Percentiles rank a stretch among this genome's conserved stretches.
Conservation (phyloP, 2,113 vertebrate species). For the Chaenocephalus aceratus region DNA sequence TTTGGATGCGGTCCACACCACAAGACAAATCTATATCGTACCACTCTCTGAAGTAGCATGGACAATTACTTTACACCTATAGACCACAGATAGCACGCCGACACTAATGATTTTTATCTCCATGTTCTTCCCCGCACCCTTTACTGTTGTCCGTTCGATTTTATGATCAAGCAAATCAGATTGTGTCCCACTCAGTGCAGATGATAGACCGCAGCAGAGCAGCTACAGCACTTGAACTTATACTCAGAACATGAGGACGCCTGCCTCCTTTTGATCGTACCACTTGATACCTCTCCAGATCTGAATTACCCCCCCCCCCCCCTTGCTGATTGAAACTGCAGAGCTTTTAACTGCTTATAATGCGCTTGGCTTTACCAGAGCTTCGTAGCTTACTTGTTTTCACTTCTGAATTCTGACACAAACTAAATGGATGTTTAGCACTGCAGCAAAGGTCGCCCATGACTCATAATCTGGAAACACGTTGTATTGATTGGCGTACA, state of each 20-base stretch:
- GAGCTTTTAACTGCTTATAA: conserved; percentile 27
- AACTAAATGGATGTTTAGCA: neutral
- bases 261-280: conserved; percentile 34
- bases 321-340: conserved; percentile 56
- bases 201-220: conserved; percentile 35
- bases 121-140: conserved; percentile 26
- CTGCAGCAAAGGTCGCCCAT: conserved; percentile 3
- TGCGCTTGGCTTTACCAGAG: neutral
- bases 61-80: conserved; percentile 5
- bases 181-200: conserved; percentile 53
- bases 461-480: conserved; percentile 19
- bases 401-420: no score
- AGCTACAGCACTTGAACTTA: conserved; percentile 39
- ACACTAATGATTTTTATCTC: conserved; percentile 54
- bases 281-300: conserved; percentile 61
- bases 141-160: conserved; percentile 54
- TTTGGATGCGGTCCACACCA: conserved; percentile 35
- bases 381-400: neutral
- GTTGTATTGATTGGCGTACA: conserved; percentile 37
- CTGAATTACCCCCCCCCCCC: conserved; percentile 35
- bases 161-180: conserved; percentile 70
- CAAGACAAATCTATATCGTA: conserved; percentile 38
- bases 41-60: conserved; percentile 16
- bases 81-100: conserved; percentile 32
- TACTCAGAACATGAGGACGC: conserved; percentile 35